Percentiles rank a stretch among this genome's conserved stretches.
Conservation (phyloP, 2,888 invertebrate species). For the Diarsia rubi region DNA sequence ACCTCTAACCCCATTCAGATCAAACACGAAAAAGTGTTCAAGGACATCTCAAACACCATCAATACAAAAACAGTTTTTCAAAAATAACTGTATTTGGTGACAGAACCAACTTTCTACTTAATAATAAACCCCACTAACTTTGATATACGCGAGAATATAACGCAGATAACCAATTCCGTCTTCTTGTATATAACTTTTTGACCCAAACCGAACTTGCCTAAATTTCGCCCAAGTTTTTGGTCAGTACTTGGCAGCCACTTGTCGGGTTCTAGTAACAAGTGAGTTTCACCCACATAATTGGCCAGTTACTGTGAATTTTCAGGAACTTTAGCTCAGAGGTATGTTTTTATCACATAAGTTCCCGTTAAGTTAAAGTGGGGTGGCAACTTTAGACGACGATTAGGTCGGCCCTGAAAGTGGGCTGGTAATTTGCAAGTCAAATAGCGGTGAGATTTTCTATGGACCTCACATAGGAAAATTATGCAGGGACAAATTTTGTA, state of each 20-base stretch:
- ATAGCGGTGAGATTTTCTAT: conserved; percentile 58
- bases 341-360: conserved; percentile 68
- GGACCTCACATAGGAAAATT: conserved; percentile 55
- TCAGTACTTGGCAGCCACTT: conserved; percentile 56
- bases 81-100: conserved; percentile 12
- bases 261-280: conserved; percentile 55
- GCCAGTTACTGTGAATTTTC: conserved; percentile 64
- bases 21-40: conserved; percentile 1
- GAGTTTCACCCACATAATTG: conserved; percentile 57
- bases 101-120: conserved; percentile 31
- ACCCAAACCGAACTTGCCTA: conserved; percentile 54
- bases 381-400: conserved; percentile 60
- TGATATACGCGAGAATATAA: conserved; percentile 58
- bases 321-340: conserved; percentile 46
- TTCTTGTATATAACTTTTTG: conserved; percentile 59
- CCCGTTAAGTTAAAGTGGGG: conserved; percentile 57
- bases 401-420: conserved; percentile 54
- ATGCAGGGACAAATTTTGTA: conserved; percentile 59
- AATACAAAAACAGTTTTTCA: conserved; percentile 1
- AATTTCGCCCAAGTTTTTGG: conserved; percentile 62
- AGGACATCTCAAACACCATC: not conserved
- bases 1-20: not conserved
- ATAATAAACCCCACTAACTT: conserved; percentile 52
- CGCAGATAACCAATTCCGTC: conserved; percentile 63
- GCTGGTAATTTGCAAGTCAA: conserved; percentile 64